Percentiles rank a stretch among this genome's conserved stretches.
Evolutionary conservation across 2,113 vertebrate species (phyloP).

Genomic region (Ptychochromis oligacanthus): DNA sequence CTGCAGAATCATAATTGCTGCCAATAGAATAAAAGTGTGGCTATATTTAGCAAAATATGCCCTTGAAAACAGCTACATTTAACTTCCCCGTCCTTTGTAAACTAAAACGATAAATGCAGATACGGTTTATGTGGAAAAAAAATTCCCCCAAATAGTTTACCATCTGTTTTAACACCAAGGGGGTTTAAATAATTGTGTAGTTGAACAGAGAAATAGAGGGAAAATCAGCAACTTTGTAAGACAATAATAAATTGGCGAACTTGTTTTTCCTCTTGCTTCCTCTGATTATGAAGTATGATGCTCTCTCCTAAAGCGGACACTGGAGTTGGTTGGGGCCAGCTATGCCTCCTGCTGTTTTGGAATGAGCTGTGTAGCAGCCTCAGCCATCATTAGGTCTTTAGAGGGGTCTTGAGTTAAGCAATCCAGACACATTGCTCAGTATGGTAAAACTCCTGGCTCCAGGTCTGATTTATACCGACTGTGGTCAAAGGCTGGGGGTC

Average conservation of each 20-base stretch:
- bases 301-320: neutral
- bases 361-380: conserved; percentile 42
- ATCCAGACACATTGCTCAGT: conserved; percentile 45
- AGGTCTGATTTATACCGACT: conserved; percentile 60
- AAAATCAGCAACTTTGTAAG: neutral
- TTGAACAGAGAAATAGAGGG: neutral
- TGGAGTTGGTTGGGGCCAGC: neutral
- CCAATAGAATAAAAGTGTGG: conserved; percentile 18
- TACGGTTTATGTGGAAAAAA: neutral
- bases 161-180: neutral
- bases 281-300: conserved; percentile 20
- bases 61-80: conserved; percentile 5
- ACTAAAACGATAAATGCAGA: neutral
- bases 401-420: conserved; percentile 56
- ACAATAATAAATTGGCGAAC: neutral
- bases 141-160: neutral
- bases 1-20: neutral
- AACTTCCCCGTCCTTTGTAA: neutral
- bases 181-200: neutral
- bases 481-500: conserved; percentile 45
- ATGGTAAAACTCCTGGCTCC: conserved; percentile 43
- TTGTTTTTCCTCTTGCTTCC: conserved; percentile 13
- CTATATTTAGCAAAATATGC: conserved; percentile 35
- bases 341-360: conserved; percentile 50
- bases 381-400: conserved; percentile 26